Base-by-base conservation (phyloP, 2,797 vertebrate species). In the Manis crassicaudata region DNA sequence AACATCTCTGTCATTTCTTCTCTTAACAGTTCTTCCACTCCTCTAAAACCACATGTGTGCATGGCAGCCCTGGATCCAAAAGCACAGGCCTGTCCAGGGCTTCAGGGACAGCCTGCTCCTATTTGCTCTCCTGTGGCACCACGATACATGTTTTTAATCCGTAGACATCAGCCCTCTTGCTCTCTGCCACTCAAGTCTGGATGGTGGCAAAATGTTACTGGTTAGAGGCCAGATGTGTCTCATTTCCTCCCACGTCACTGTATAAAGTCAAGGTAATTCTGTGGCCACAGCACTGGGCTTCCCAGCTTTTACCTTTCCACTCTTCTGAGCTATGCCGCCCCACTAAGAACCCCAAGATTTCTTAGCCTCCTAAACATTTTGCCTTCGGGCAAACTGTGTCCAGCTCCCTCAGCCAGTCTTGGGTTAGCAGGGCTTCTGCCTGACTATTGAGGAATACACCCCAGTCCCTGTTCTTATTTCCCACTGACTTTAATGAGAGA, bases 341-440 rank as follows among this genome's bases (percentile, higher is more conserved):
- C 2, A 40, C n/a, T 29, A 52, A 2, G 0, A 4, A 3, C 12
- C 56, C 37, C 11, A 43, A 62, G 32, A 56, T 14, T 18, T 46
- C 62, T 60, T 40, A 20, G 54, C 46, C 50, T 16, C 68, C 40
- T 40, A 27, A 77, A 23, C 10, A 3, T 58, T 21, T 56, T 86
- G 37, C 54, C 62, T 76, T 80, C 46, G 17, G 32, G 6, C 43
- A 16, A 73, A 35, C 25, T n/a, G 1, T 56, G 40, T 83, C 72
- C 35, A 35, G 0, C 27, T 40, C 32, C 14, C 37, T 72, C 4
- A 10, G 23, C 65, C 75, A 65, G 25, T 60, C 29, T 87, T 29
- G 2, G 29, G 50, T 65, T 12, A 46, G 3, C 2, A 50, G 21
- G 46, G 32, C 23, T 60, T 94, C 87, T 63, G 17, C 25, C 58